Base-by-base conservation (phyloP, 2,888 invertebrate species). In the Epsilonema sp. region DNA sequence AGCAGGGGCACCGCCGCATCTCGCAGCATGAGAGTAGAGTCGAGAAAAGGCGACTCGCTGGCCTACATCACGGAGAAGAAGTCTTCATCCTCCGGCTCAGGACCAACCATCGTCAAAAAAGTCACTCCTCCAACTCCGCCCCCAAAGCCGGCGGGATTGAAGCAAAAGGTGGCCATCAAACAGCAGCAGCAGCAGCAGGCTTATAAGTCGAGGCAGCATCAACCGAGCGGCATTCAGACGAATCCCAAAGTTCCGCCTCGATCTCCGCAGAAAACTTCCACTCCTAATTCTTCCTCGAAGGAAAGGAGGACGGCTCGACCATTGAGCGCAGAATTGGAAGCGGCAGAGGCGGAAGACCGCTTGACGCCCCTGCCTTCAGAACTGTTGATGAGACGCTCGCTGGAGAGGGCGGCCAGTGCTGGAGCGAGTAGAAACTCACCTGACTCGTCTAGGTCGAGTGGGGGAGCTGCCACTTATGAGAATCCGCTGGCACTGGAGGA, bases 21-120 rank as follows among this genome's bases (percentile, higher is more conserved):
- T 13, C 51, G 51, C 48, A 53, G 46, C 11, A 50, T 55, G 37
- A 47, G 57, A 8, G 51, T 51, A n/a, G 54, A 54, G 20, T 22
- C 36, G 37, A 52, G 52, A 3, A 52, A 52, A 1, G 54, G 55
- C 8, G 58, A 57, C 43, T 54, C 56, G 24, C 44, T 61, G 45
- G 58, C 56, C 21, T 62, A 58, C 40, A 59, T 62, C n/a, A 52
- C 56, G 4, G 56, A 61, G 23, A 54, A 58, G 47, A 56, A 57
- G 20, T n/a, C n/a, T n/a, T n/a, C n/a, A n/a, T n/a, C n/a, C n/a
- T n/a, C n/a, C n/a, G n/a, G n/a, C n/a, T n/a, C n/a, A n/a, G n/a
- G n/a, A n/a, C n/a, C n/a, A n/a, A n/a, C n/a, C n/a, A 31, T 16
- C 8, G 16, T 11, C 31, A 31, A 16, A 31, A 31, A 16, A 31